A percentile compares a stretch with the other conserved stretches of the same genome.
phyloP scores from a whole-genome alignment of 2,888 invertebrate genomes.

The Synergus laeviventris region DNA sequence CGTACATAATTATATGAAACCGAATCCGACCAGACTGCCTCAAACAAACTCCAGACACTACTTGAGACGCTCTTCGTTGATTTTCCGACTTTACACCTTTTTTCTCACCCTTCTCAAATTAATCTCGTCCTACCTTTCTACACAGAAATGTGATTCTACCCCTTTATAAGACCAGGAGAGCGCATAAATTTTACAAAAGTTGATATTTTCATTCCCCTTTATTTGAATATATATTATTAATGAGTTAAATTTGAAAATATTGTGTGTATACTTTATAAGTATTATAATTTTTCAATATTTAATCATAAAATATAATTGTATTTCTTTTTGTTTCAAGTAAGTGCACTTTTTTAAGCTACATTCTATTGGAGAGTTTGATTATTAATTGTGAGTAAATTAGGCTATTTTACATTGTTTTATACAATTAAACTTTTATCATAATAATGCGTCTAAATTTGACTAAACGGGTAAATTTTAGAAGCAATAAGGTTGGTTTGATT shows the following conservation, averaged over 20 bases:
- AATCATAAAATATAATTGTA: neutral
- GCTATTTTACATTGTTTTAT: too few species aligned
- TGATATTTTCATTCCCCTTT: neutral
- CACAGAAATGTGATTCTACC: neutral
- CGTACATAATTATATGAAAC: neutral
- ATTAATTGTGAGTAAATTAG: neutral
- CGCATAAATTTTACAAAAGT: neutral
- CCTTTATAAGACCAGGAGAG: neutral
- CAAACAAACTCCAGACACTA: conserved; percentile 17
- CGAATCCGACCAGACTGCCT: neutral
- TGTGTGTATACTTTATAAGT: too few species aligned
- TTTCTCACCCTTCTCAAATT: conserved; percentile 8
- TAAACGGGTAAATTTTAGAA: neutral
- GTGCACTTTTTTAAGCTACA: neutral
- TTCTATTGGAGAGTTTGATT: neutral
- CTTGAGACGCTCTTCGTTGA: conserved; percentile 29
- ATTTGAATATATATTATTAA: neutral
- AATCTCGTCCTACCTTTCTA: neutral
- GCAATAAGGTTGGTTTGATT: neutral
- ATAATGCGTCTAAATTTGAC: neutral
- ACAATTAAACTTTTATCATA: neutral
- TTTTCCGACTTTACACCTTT: conserved; percentile 4
- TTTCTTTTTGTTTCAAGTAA: neutral
- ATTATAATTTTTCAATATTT: neutral
- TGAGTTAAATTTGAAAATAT: neutral